A percentile compares a stretch with the other conserved stretches of the same genome.
Conservation (phyloP, 2,797 vertebrate genomes). For the Coregonus ussuriensis region DNA sequence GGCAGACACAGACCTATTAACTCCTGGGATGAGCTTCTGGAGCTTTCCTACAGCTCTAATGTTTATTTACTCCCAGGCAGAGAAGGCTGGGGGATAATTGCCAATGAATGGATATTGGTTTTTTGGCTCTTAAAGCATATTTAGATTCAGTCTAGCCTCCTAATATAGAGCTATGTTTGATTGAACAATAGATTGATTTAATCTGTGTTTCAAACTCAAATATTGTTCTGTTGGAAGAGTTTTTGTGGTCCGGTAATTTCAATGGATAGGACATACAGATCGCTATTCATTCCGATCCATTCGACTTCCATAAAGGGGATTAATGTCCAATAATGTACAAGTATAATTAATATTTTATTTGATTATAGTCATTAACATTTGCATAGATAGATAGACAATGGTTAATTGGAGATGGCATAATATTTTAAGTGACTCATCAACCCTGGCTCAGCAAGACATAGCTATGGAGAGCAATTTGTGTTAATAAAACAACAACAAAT, state of each 20-base stretch:
- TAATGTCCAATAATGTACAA: background rate
- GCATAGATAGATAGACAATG: background rate
- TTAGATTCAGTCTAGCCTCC: background rate
- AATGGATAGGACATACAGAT: background rate
- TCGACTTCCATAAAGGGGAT: background rate
- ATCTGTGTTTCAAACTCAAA: background rate
- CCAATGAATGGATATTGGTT: background rate
- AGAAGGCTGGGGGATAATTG: background rate
- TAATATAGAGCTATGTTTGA: background rate
- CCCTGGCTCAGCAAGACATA: background rate
- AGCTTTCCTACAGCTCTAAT: background rate
- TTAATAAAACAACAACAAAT: background rate
- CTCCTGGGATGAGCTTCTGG: background rate
- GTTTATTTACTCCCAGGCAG: background rate
- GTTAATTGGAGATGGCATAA: background rate
- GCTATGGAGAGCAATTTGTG: background rate
- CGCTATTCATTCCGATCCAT: background rate
- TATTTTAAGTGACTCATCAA: background rate
- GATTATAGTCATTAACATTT: background rate
- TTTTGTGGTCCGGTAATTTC: background rate
- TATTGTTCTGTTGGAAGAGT: background rate
- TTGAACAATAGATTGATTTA: background rate
- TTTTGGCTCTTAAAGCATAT: background rate
- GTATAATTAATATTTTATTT: background rate
- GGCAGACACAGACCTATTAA: background rate